Percentiles rank a stretch among this genome's conserved stretches.
Evolutionary conservation across 2,888 invertebrate genomes (phyloP).

Genomic region (Dasysyrphus tricinctus): DNA sequence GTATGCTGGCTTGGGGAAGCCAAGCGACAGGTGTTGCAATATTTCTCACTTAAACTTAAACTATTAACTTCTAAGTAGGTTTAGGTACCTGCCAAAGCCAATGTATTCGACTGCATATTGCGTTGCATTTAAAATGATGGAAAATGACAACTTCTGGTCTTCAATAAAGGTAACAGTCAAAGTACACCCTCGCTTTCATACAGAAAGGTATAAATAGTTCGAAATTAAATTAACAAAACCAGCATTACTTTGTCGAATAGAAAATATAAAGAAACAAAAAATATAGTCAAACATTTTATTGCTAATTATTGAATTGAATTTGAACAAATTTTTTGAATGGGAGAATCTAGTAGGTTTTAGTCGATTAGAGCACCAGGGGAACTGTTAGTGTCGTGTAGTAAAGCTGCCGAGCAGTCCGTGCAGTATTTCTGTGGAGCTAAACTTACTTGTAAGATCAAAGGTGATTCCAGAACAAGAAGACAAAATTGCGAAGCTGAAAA

Average conservation of each 20-base stretch:
- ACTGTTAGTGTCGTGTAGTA: too few species aligned
- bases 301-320: too few species aligned
- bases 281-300: too few species aligned
- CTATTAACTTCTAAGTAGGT: background rate
- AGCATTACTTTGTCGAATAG: background rate
- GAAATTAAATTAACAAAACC: background rate
- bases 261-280: too few species aligned
- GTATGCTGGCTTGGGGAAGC: constrained; percentile 22
- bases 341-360: too few species aligned
- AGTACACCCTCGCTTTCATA: background rate
- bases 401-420: too few species aligned
- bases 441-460: too few species aligned
- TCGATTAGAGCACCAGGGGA: too few species aligned
- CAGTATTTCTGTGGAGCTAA: too few species aligned
- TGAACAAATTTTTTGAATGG: too few species aligned
- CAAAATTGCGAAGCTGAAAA: too few species aligned
- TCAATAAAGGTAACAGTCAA: background rate
- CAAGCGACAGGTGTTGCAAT: constrained; percentile 20
- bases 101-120: background rate
- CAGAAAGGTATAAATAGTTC: background rate
- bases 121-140: background rate
- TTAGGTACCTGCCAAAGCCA: background rate
- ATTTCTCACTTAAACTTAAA: background rate
- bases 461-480: too few species aligned
- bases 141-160: background rate